Percentiles rank a stretch among this genome's conserved stretches.
Evolutionary conservation across 2,113 vertebrate species (phyloP).

Genomic region (Pavo muticus): DNA sequence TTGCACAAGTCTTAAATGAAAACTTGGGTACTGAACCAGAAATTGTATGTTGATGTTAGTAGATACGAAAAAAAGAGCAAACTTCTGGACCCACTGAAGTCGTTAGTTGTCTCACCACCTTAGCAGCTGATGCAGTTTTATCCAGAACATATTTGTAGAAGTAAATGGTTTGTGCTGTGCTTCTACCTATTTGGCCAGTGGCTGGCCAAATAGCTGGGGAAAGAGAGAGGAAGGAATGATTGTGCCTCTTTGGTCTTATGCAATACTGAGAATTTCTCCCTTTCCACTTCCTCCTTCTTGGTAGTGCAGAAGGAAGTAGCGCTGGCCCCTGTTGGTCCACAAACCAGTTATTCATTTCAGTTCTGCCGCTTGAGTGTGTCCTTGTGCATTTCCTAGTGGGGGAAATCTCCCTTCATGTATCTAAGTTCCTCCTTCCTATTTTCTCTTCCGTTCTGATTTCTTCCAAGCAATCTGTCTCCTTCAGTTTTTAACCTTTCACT

Average conservation of each 20-base stretch:
- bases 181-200: not conserved
- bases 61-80: not conserved
- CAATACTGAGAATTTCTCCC: conserved; percentile 59
- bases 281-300: conserved; percentile 47
- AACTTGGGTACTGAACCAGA: not conserved
- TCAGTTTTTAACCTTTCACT: conserved; percentile 61
- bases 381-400: conserved; percentile 23
- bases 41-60: not conserved
- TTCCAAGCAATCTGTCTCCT: conserved; percentile 39
- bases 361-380: conserved; percentile 15
- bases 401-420: conserved; percentile 7
- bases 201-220: conserved; percentile 5
- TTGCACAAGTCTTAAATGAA: not conserved
- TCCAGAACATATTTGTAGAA: not conserved
- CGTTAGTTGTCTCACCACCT: not conserved
- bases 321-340: not conserved
- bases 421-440: conserved; percentile 49
- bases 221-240: conserved; percentile 32
- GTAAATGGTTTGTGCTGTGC: not conserved
- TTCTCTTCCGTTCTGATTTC: conserved; percentile 62
- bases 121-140: not conserved
- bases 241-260: conserved; percentile 10
- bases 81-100: not conserved
- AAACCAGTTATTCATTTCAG: conserved; percentile 54
- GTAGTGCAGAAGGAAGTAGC: conserved; percentile 50